Evolutionary conservation across 2,797 vertebrate genomes (phyloP).

Genomic region (Gastrophryne carolinensis): DNA sequence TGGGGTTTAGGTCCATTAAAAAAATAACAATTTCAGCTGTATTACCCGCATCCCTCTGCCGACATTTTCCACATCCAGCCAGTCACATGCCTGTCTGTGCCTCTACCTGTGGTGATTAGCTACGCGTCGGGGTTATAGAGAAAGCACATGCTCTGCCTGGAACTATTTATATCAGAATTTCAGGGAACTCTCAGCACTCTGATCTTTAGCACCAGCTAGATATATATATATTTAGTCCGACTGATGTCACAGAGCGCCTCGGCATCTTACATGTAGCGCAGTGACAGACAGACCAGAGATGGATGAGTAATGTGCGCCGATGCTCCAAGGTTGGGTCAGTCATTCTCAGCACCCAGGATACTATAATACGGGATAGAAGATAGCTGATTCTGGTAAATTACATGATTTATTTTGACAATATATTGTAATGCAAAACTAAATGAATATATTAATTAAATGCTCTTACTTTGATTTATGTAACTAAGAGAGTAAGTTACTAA

Average conservation of each 20-base stretch:
- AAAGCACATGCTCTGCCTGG: constrained; percentile 36
- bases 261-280: constrained; percentile 33
- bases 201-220: constrained; percentile 56
- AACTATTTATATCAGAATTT: constrained; percentile 89
- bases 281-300: neutral
- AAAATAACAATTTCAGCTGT: too few species aligned
- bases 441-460: too few species aligned
- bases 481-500: too few species aligned
- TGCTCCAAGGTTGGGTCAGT: neutral
- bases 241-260: constrained; percentile 60
- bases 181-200: constrained; percentile 73
- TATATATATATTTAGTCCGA: constrained; percentile 66
- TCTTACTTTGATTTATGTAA: too few species aligned
- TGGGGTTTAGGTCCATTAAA: too few species aligned
- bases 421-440: too few species aligned
- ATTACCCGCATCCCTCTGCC: neutral
- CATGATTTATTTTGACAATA: neutral
- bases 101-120: constrained; percentile 3
- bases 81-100: constrained; percentile 17
- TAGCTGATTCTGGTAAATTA: neutral
- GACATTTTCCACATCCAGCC: neutral
- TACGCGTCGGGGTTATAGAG: neutral
- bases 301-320: neutral
- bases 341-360: neutral
- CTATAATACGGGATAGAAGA: too few species aligned